Percentiles rank a stretch among this genome's conserved stretches.
phyloP scores from a whole-genome alignment of 2,888 invertebrate species.

The Drosophila kanekoi region DNA sequence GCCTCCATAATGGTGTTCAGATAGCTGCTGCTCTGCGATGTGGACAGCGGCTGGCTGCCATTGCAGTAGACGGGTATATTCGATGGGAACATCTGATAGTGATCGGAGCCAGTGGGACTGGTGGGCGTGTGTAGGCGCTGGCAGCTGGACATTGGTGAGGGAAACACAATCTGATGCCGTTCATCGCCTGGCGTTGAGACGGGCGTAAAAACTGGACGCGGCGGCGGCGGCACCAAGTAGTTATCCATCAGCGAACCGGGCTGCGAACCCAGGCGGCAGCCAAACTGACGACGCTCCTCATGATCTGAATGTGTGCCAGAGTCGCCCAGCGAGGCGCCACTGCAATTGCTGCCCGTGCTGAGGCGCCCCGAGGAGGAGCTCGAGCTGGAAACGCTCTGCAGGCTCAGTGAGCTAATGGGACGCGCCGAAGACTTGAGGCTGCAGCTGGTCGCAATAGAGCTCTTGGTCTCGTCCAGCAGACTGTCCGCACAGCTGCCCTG shows the following conservation, averaged over 20 bases:
- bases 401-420: conserved; percentile 89
- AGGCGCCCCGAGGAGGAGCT: conserved; percentile 92
- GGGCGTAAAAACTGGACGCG: conserved; percentile 86
- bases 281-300: conserved; percentile 88
- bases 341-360: conserved; percentile 90
- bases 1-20: conserved; percentile 85
- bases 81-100: conserved; percentile 85
- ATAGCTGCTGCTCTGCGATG: conserved; percentile 81
- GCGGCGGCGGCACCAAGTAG: conserved; percentile 88
- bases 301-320: conserved; percentile 94
- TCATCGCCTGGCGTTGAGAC: conserved; percentile 84
- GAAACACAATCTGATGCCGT: conserved; percentile 83
- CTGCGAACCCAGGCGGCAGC: conserved; percentile 82
- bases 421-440: conserved; percentile 85
- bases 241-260: conserved; percentile 86
- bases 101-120: conserved; percentile 82
- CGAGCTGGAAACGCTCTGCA: conserved; percentile 89
- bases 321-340: conserved; percentile 92
- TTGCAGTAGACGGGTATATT: conserved; percentile 84
- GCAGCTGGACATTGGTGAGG: conserved; percentile 81
- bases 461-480: conserved; percentile 83
- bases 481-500: conserved; percentile 74
- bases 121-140: conserved; percentile 83
- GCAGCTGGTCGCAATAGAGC: conserved; percentile 83
- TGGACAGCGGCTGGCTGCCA: conserved; percentile 72